These are phyloP conservation scores for Oophaga sylvatica DNA, from an alignment of 2,797 vertebrate genomes.

Conservation along the genomic window DNA sequence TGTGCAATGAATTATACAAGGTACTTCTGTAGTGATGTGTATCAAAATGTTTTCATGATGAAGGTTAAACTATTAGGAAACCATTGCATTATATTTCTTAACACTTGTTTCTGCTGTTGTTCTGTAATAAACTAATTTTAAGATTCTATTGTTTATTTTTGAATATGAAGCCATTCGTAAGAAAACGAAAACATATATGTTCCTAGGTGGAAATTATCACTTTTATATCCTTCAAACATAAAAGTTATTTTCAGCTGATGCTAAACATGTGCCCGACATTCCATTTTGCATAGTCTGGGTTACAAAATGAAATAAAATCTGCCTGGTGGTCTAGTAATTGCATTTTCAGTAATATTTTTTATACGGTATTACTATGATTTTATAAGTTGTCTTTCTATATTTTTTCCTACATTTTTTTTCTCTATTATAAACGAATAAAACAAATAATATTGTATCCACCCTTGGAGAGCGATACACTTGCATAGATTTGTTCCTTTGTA, in stretches of 20 bases:
- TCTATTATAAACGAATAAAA: too few species aligned
- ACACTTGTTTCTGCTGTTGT: background rate
- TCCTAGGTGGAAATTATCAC: background rate
- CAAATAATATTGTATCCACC: too few species aligned
- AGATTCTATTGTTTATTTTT: background rate
- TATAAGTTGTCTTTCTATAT: too few species aligned
- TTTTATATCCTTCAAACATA: background rate
- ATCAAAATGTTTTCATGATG: background rate
- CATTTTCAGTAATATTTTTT: too few species aligned
- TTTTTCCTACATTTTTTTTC: too few species aligned
- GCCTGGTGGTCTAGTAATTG: too few species aligned
- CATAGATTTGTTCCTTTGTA: too few species aligned
- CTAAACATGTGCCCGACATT: background rate
- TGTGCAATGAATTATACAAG: slow-evolving; percentile 26
- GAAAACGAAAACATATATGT: background rate
- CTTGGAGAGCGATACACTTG: too few species aligned
- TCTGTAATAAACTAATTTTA: background rate
- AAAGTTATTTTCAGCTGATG: background rate
- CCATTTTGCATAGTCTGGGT: background rate
- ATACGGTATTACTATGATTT: too few species aligned
- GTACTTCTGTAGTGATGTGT: background rate
- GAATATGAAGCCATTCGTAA: background rate
- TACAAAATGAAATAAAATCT: background rate
- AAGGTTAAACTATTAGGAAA: slow-evolving; percentile 18
- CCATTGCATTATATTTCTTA: background rate